These are phyloP conservation scores for Camponotus pennsylvanicus DNA, from an alignment of 1,140 invertebrate species.

Conservation along the genomic window DNA sequence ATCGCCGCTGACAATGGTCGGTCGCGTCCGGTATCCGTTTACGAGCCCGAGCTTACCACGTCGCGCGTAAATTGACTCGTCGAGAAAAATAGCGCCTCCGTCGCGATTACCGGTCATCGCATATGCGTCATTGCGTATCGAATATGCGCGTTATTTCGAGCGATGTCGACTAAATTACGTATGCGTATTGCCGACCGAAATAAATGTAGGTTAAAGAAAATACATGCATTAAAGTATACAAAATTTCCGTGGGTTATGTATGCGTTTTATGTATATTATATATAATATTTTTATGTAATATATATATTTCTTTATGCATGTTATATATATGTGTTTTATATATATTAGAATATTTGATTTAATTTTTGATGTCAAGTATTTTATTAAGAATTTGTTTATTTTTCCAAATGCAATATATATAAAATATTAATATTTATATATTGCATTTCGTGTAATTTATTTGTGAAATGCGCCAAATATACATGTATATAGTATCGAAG, in stretches of 20 bases:
- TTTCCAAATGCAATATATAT: no score
- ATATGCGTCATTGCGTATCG: conserved; percentile 38
- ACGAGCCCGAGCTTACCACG: conserved; percentile 12
- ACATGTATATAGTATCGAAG: not conserved
- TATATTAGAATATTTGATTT: not conserved
- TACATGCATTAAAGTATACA: not conserved
- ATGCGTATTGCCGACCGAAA: not conserved
- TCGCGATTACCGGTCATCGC: conserved; percentile 13
- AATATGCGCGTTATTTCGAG: conserved; percentile 54
- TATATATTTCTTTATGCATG: not conserved
- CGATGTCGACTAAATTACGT: conserved; percentile 41
- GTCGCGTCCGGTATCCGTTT: conserved; percentile 37
- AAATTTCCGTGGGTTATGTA: no score
- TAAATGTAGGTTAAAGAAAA: conserved; percentile 1
- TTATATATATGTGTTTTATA: no score
- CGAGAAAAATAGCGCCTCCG: conserved; percentile 39
- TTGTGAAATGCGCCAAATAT: not conserved
- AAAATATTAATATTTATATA: not conserved
- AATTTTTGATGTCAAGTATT: no score
- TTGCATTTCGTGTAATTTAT: not conserved
- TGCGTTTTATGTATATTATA: no score
- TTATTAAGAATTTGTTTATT: not conserved
- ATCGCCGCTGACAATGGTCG: conserved; percentile 40
- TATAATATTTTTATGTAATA: no score
- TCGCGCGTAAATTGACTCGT: conserved; percentile 48